Evolutionary conservation across 2,888 invertebrate species (phyloP), one percentile per base, ranked within the genome.

Genomic region (Deroplatys truncata): DNA sequence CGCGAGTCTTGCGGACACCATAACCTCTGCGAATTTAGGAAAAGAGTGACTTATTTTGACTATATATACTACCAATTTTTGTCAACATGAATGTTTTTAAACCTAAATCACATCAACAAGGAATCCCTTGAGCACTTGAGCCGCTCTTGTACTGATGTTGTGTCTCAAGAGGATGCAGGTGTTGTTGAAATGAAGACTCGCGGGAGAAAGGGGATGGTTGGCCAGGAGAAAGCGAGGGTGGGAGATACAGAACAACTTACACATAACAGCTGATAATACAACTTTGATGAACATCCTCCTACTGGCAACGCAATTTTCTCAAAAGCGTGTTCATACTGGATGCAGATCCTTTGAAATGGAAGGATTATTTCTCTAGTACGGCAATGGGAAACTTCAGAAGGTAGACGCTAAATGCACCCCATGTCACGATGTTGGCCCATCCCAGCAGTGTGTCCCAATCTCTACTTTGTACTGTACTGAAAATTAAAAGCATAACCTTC

Each of bases 171-270:
- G 43, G 84, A 10, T 16, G 84, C 84, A 85, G 84, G 84, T 85
- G 84, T 35, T 85, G 84, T 28, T 85, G 84, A 85, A 85, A 85
- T 85, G 84, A 85, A 85, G 84, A 85, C 84, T 31, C 84, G 25
- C 31, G 35, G 35, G 84, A 85, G 84, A 43, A 25, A 35, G 31
- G 56, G 56, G 56, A 25, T 72, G 16, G 56, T 72, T 72, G 56
- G 56, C 56, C 25, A 25, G 13, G 43, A 43, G 43, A 35, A 35
- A 35, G 56, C 56, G 56, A 25, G 16, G 56, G 20, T 5, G 56
- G 1, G 56, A 20, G 20, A 7, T 2, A 72, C 25, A 25, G 56
- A 72, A 25, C 56, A 72, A 20, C 56, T 72, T 72, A 72, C 56
- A 72, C 56, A 72, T 72, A 72, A 72, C 56, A 72, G 56, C 56